Evolutionary conservation across 2,888 invertebrate species (phyloP).

Genomic region (Acleris holmiana): DNA sequence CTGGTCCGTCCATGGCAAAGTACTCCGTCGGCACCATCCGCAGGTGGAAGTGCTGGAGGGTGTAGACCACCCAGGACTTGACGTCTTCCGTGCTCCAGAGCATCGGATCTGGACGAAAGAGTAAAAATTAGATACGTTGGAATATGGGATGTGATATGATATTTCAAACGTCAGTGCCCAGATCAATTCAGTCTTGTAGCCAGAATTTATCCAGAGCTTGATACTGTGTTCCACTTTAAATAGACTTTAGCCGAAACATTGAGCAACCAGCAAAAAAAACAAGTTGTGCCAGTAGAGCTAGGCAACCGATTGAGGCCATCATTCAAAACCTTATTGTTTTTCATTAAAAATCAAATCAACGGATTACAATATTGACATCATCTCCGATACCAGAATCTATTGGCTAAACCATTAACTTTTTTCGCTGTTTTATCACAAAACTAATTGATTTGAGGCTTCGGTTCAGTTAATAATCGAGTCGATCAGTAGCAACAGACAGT

Average conservation of each 20-base stretch:
- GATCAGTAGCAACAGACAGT: slow-evolving; percentile 55
- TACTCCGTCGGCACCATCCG: slow-evolving; percentile 89
- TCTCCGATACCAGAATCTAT: slow-evolving; percentile 1
- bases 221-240: too few species aligned
- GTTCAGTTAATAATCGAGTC: slow-evolving; percentile 42
- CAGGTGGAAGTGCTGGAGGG: slow-evolving; percentile 91
- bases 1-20: slow-evolving; percentile 92
- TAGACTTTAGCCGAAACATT: too few species aligned
- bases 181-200: too few species aligned
- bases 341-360: background rate
- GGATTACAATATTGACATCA: slow-evolving; percentile 22
- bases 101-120: slow-evolving; percentile 89
- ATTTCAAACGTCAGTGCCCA: too few species aligned
- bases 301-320: too few species aligned
- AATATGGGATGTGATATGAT: background rate
- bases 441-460: slow-evolving; percentile 15
- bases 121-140: background rate
- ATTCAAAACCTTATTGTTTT: background rate
- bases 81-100: slow-evolving; percentile 94
- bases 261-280: too few species aligned
- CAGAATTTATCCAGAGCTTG: too few species aligned
- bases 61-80: slow-evolving; percentile 95
- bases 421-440: slow-evolving; percentile 15
- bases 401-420: slow-evolving; percentile 8
- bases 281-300: too few species aligned